Percentiles rank a stretch among this genome's conserved stretches.
These are phyloP conservation scores for Lepidurus arcticus DNA, from an alignment of 1,140 invertebrate genomes.

Conservation along the genomic window DNA sequence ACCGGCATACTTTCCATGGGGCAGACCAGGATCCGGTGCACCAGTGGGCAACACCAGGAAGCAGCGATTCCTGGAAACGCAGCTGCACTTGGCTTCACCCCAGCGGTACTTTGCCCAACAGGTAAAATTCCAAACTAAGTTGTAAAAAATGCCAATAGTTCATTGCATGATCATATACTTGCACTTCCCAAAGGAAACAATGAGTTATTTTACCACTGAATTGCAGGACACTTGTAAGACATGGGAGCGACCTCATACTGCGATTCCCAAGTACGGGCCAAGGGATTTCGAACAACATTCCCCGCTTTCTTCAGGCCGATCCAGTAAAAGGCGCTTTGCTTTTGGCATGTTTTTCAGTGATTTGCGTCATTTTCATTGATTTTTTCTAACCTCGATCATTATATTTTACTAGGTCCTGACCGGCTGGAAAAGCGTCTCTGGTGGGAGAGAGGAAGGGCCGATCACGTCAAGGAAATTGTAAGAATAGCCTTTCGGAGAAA, in stretches of 20 bases:
- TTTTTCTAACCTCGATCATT: not conserved
- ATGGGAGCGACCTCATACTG: not conserved
- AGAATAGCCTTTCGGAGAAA: not conserved
- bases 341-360: not conserved
- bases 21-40: constrained; percentile 28
- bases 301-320: not conserved
- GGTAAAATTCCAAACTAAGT: not conserved
- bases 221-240: not conserved
- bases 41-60: constrained; percentile 19
- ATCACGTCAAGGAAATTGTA: not conserved
- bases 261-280: not conserved
- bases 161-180: no score
- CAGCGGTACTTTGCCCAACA: not conserved
- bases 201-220: not conserved
- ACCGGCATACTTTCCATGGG: constrained; percentile 23
- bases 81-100: not conserved
- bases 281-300: not conserved
- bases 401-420: not conserved
- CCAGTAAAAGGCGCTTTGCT: not conserved
- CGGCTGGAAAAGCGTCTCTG: not conserved
- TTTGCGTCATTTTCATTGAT: not conserved
- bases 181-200: not conserved
- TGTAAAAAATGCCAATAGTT: no score
- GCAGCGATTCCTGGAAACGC: constrained; percentile 26
- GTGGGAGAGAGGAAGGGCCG: constrained; percentile 3